Base-by-base conservation (phyloP, 2,797 vertebrate genomes). In the Malurus splendens region DNA sequence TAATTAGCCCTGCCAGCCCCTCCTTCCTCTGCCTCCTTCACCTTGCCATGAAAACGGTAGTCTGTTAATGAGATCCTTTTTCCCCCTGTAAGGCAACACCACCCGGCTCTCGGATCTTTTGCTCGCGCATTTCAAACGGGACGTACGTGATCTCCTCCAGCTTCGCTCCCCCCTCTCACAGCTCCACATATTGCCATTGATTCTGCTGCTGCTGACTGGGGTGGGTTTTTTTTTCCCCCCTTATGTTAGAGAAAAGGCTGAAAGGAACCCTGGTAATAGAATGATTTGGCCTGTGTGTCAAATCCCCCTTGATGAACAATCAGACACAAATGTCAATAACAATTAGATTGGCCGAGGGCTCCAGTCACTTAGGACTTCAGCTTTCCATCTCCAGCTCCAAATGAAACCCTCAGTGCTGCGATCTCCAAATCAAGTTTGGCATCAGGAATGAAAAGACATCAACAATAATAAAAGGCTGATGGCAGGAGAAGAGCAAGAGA, bases 271-370 rank as follows among this genome's bases (percentile, higher is more conserved):
- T 3, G 24, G 82, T 96, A 96, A 97, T 96, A 97, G 97, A 96
- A 97, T 92, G 97, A 96, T 95, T 90, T 87, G 95, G 94, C 96
- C 96, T 92, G 86, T 78, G 67, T 95, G 96, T 94, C 96, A 96
- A 96, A 92, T 95, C 96, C 91, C 84, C 94, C 95, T 96, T 96
- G 97, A 97, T 96, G 97, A 97, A 97, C 96, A 96, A 95, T 96
- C 95, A 97, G 97, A 97, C 97, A 96, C 97, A 96, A 94, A 98
- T 92, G 95, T 98, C 98, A 97, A 98, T 98, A 97, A 96, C 95
- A 98, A 98, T 98, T 97, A 97, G 95, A 98, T 98, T 98, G 97
- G 96, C 97, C 66, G 14, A 90, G 89, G 96, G 96, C 97, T 97
- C 78, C 95, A 97, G 97, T 98, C 97, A 98, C 97, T 98, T 97